Percentiles rank a stretch among this genome's conserved stretches.
These are phyloP conservation scores for Drosophila leontia DNA, from an alignment of 1,140 invertebrate genomes.

Conservation along the genomic window DNA sequence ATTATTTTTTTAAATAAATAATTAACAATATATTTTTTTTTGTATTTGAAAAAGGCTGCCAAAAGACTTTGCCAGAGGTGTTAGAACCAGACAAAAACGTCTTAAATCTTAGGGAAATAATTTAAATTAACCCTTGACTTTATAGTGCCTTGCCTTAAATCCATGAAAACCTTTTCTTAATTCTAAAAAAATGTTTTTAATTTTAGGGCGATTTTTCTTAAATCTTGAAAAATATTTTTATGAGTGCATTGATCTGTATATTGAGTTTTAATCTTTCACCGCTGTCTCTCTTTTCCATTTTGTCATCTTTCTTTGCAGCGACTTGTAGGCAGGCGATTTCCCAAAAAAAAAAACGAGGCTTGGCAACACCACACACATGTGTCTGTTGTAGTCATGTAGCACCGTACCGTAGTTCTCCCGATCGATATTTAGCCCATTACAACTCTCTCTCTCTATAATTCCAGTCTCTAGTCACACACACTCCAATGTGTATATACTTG, in stretches of 20 bases:
- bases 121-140: too few species aligned
- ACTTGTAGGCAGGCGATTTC: neutral
- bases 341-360: neutral
- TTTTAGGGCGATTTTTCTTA: too few species aligned
- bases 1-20: too few species aligned
- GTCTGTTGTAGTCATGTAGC: conserved; percentile 11
- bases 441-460: conserved; percentile 8
- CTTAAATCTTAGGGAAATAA: too few species aligned
- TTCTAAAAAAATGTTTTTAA: too few species aligned
- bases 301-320: conserved; percentile 53
- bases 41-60: too few species aligned
- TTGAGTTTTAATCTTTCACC: conserved; percentile 17
- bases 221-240: too few species aligned
- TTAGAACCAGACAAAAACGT: too few species aligned
- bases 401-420: conserved; percentile 10
- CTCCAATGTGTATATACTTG: neutral
- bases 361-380: conserved; percentile 4
- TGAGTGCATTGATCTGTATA: neutral
- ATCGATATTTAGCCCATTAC: conserved; percentile 2
- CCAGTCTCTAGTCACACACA: conserved; percentile 18
- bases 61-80: too few species aligned
- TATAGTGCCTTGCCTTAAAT: too few species aligned
- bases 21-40: too few species aligned
- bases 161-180: too few species aligned
- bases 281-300: conserved; percentile 21